Percentiles rank a stretch among this genome's conserved stretches.
These are phyloP conservation scores for Phaonia tiefii DNA, from an alignment of 2,888 invertebrate genomes.

Conservation along the genomic window DNA sequence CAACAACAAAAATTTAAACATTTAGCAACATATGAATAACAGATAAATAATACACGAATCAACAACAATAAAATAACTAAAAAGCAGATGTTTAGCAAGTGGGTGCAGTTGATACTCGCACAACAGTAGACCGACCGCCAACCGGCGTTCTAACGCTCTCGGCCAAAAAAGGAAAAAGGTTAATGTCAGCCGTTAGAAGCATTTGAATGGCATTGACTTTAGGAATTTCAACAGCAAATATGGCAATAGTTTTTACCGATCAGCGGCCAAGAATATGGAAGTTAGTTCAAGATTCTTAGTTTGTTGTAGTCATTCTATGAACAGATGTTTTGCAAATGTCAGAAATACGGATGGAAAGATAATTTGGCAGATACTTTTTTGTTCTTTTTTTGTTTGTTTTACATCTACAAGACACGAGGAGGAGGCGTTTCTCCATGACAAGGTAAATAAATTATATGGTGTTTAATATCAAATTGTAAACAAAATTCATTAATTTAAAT, in stretches of 20 bases:
- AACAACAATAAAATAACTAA: constrained; percentile 29
- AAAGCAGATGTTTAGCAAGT: constrained; percentile 62
- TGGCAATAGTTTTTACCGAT: background rate
- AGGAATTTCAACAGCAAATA: background rate
- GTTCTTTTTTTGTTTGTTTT: constrained; percentile 5
- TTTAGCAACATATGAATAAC: no score
- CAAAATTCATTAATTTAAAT: no score
- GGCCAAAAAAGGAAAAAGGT: constrained; percentile 62
- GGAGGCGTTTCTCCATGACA: constrained; percentile 13
- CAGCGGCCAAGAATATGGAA: background rate
- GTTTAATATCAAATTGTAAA: background rate
- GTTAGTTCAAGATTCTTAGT: background rate
- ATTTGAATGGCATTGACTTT: constrained; percentile 61
- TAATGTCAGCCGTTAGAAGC: constrained; percentile 59
- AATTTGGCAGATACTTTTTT: no score
- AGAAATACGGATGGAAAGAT: background rate
- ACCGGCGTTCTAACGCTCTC: background rate
- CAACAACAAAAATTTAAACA: constrained; percentile 18
- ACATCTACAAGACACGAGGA: background rate
- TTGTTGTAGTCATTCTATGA: background rate
- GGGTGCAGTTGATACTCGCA: constrained; percentile 62
- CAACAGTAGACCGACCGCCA: constrained; percentile 11
- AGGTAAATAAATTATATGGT: constrained; percentile 13
- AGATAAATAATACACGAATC: constrained; percentile 4
- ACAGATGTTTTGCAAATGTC: constrained; percentile 25